phyloP scores from a whole-genome alignment of 2,888 invertebrate species.

The Didymodactylos carnosus region DNA sequence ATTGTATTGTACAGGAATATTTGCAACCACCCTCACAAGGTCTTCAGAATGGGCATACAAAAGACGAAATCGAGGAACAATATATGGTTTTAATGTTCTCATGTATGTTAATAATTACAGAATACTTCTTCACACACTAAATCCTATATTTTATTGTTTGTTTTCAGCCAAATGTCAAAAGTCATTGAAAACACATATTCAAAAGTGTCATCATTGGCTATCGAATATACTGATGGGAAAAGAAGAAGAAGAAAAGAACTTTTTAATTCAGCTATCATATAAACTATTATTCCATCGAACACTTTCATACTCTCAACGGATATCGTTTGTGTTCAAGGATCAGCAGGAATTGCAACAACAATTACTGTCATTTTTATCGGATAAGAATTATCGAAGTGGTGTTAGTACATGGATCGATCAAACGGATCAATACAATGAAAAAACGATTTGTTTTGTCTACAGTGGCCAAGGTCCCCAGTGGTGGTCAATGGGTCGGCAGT shows the following conservation, averaged over 20 bases:
- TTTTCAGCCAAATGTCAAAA: not conserved
- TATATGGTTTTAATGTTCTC: not conserved
- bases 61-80: not conserved
- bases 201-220: too few species aligned
- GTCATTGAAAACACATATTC: not conserved
- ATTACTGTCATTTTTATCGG: too few species aligned
- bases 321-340: too few species aligned
- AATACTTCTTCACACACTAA: not conserved
- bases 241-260: too few species aligned
- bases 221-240: too few species aligned
- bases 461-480: conserved; percentile 12
- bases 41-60: not conserved
- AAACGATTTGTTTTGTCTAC: conserved; percentile 13
- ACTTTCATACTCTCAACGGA: too few species aligned
- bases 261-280: too few species aligned
- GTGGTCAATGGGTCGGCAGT: conserved; percentile 12
- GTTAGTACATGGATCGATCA: too few species aligned
- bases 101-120: not conserved
- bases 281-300: too few species aligned
- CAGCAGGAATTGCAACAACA: too few species aligned
- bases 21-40: not conserved
- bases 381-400: too few species aligned
- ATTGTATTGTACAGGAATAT: conserved; percentile 18
- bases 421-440: too few species aligned
- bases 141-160: not conserved